These are phyloP conservation scores for Cyphomyrmex costatus DNA, from an alignment of 1,140 invertebrate species.

Conservation along the genomic window DNA sequence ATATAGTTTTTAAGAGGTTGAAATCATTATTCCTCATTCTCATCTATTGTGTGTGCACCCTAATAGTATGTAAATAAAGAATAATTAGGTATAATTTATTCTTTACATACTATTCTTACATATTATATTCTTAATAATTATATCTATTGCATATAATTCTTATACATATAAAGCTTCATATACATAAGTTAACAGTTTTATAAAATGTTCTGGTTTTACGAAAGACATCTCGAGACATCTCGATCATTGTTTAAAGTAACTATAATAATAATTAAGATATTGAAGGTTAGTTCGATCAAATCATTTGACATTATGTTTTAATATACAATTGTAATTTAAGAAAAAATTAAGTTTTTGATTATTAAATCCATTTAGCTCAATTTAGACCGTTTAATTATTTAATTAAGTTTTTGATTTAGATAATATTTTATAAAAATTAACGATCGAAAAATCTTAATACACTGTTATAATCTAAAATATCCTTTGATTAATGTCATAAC, in stretches of 20 bases:
- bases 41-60: too few species aligned
- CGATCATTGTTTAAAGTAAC: neutral
- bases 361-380: too few species aligned
- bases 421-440: neutral
- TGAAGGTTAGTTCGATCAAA: neutral
- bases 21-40: too few species aligned
- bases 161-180: neutral
- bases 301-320: neutral
- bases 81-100: neutral
- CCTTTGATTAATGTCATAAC: neutral
- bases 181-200: neutral
- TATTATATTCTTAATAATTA: too few species aligned
- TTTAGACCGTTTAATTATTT: too few species aligned
- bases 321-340: neutral
- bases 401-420: neutral
- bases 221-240: neutral
- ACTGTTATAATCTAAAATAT: neutral
- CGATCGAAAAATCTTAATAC: neutral
- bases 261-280: neutral
- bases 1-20: too few species aligned
- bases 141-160: neutral
- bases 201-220: neutral
- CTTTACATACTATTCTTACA: neutral
- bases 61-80: too few species aligned
- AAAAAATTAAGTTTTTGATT: neutral